Evolutionary conservation across 1,140 invertebrate genomes (phyloP).

Genomic region (Argopecten irradians): DNA sequence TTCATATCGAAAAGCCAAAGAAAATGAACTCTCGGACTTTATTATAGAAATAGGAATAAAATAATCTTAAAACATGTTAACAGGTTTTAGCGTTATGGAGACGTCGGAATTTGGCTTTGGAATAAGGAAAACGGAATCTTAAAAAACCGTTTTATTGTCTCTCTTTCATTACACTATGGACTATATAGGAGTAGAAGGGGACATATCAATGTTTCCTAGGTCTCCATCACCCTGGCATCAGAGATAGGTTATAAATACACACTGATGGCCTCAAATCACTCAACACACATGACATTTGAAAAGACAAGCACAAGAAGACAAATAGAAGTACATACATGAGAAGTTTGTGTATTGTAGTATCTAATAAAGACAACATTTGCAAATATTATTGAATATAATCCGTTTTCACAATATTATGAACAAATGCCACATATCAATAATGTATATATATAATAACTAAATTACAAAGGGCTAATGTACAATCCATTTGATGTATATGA

Average conservation of each 20-base stretch:
- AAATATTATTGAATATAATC: too few species aligned
- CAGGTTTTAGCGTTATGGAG: constrained; percentile 14
- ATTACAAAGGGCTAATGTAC: too few species aligned
- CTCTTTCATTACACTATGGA: neutral
- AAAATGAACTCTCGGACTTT: constrained; percentile 13
- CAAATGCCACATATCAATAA: too few species aligned
- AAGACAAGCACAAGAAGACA: too few species aligned
- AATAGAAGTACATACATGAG: too few species aligned
- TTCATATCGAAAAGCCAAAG: constrained; percentile 2
- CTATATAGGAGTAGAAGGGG: neutral
- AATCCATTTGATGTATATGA: too few species aligned
- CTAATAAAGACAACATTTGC: too few species aligned
- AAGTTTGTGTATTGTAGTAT: too few species aligned
- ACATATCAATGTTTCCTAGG: neutral
- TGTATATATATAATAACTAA: too few species aligned
- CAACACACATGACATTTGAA: too few species aligned
- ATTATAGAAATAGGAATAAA: constrained; percentile 16
- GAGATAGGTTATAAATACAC: neutral
- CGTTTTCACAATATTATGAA: too few species aligned
- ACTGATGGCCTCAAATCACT: neutral
- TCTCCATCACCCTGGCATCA: neutral
- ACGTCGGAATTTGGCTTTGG: neutral
- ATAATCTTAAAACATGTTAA: constrained; percentile 12
- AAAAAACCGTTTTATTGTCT: neutral
- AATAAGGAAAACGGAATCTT: constrained; percentile 10